Base-by-base conservation (phyloP, 2,113 vertebrate species). In the Balaenoptera acutorostrata region DNA sequence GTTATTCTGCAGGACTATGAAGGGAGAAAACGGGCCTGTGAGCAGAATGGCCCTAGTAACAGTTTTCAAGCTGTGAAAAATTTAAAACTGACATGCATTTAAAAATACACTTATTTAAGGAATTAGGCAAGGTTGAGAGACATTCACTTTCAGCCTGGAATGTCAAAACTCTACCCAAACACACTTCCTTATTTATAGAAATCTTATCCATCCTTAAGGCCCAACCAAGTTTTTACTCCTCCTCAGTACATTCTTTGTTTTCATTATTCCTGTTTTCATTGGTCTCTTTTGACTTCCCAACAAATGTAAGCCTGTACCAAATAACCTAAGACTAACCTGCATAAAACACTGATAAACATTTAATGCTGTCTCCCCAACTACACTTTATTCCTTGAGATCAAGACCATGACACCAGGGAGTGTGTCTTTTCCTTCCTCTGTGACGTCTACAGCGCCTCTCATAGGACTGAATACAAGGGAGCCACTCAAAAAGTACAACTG, bases 91-190 rank as follows among this genome's bases (percentile, higher is more conserved):
- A 61, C 41, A 33, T 21, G 23, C 33, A 74, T 55, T 85, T 88
- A 36, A 83, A 95, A 95, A 74, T 23, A 87, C 84, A 57, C 57
- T 78, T 90, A 61, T 66, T 91, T 93, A 83, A 88, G 81, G 52
- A 85, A 91, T 91, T 46, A 95, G 57, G 36, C 41, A 88, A 82
- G 36, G 21, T 59, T 85, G 61, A 39, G 27, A 88, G 66, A 84
- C 10, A 88, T 20, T 66, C 77, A 23, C 71, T 98, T 96, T 92
- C 49, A 36, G 69, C 41, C 33, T 75, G 11, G 39, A 85, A 92
- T 83, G 52, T 75, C 21, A 96, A 87, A 95, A 83, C 39, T 93
- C 46, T 66, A 71, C 27, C 10, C 13, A 66, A 41, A 44, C 1
- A 39, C 1, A 77, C 7, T 78, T 80, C 72, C n/a, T 68, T 86